Base-by-base conservation (phyloP, 2,888 invertebrate species). In the Melanostoma scalare region DNA sequence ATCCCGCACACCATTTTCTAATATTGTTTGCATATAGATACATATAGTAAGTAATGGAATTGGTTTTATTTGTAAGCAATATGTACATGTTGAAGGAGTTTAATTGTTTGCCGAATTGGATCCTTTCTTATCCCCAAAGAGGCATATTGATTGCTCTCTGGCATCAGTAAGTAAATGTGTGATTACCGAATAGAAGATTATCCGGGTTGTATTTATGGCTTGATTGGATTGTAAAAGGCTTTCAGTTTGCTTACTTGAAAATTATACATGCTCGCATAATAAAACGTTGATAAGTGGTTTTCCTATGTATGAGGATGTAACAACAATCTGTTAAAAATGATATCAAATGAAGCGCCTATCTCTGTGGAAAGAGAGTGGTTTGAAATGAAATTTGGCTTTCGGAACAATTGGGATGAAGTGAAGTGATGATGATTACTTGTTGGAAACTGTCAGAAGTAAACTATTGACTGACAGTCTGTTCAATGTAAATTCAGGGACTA, bases 141-240 rank as follows among this genome's bases (percentile, higher is more conserved):
- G 33, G 67, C 53, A 42, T 65, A 58, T 67, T 68, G 72, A 79
- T 79, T 73, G 68, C 30, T 20, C 20, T 20, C 20, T 79, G 67
- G 50, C 67, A 53, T 79, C 68, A 68, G 38, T 68, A 50, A 48
- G 60, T 65, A 69, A 69, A 74, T 80, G 63, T 82, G 36, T 77
- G 77, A 84, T 75, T 71, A 75, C 67, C 69, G 71, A 69, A 75
- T 79, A 38, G 60, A 56, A 50, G 74, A 79, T 84, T 79, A 84
- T 79, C 79, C 74, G 79, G 84, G 84, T 56, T 71, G 53, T 68
- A 53, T 77, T 63, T 72, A 42, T 58, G 79, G 67, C 50, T 55
- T 52, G 53, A 71, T 72, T 72, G 53, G 60, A 78, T 67, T 65
- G 60, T 31, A 53, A 71, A 60, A 44, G 52, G 60, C 58, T 71